Percentiles rank a stretch among this genome's conserved stretches.
Evolutionary conservation across 1,140 invertebrate species (phyloP).

Genomic region (Aphelenchoides fujianensis): DNA sequence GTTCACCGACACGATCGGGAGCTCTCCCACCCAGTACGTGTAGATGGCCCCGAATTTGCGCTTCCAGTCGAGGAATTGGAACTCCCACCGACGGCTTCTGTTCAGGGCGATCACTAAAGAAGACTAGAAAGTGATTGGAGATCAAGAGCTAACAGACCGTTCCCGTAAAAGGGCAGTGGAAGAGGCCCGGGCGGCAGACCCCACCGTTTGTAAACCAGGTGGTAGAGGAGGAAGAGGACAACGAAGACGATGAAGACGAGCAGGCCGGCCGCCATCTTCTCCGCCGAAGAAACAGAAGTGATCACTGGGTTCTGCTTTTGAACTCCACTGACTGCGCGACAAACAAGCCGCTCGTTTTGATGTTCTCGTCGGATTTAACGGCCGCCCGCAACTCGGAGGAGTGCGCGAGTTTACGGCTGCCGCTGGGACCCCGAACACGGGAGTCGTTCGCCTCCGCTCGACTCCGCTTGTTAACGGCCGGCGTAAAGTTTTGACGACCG

Average conservation of each 20-base stretch:
- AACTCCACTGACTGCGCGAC: neutral
- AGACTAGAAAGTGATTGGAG: too few species aligned
- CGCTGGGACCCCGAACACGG: neutral
- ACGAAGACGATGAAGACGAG: neutral
- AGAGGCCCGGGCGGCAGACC: neutral
- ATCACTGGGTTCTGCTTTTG: neutral
- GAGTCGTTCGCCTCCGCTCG: neutral
- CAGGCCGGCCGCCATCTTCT: neutral
- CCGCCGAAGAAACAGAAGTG: neutral
- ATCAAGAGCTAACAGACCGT: too few species aligned
- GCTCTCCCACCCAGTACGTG: slow-evolving; percentile 24
- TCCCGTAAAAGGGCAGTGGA: slow-evolving; percentile 4
- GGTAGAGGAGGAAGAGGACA: neutral
- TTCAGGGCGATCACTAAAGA: too few species aligned
- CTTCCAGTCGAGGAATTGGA: slow-evolving; percentile 7
- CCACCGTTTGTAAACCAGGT: neutral
- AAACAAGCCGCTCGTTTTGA: neutral
- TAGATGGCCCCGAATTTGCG: slow-evolving; percentile 4
- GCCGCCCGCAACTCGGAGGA: neutral
- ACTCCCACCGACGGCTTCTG: neutral
- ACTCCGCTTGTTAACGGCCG: too few species aligned
- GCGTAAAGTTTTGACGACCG: too few species aligned
- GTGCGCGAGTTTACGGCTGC: neutral
- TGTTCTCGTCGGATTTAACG: too few species aligned
- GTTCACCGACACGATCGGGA: slow-evolving; percentile 14